Evolutionary conservation across 2,888 invertebrate genomes (phyloP), one percentile per base, ranked within the genome.

Genomic region (Nasonia oneida): DNA sequence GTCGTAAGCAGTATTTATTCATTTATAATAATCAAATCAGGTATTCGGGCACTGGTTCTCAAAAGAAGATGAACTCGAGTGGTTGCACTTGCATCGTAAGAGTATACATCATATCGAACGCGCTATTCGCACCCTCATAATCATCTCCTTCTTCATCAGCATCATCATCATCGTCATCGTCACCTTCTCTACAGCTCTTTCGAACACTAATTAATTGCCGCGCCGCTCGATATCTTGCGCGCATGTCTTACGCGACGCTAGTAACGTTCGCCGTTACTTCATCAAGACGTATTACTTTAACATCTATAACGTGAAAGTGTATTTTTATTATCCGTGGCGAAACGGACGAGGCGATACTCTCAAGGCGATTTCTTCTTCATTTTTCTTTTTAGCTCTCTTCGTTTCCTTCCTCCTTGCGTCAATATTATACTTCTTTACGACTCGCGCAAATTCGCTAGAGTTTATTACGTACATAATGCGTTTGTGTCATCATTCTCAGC

Each of bases 1-100:
- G 91, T 91, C 90, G 87, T 90, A 92, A 92, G 91, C 92, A 91
- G 92, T 90, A 88, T 90, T 92, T 92, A 92, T 92, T 91, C 88
- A 86, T 76, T 82, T 81, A 84, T 85, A 81, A 83, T 85, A 87
- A 82, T 85, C 80, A 81, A 87, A 85, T 87, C 85, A 84, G 86
- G 83, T 81, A 87, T 84, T 86, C 87, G 86, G 84, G 84, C 86
- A 84, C 86, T 87, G 84, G 76, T 75, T 71, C 76, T 76, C 64
- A 6, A 39, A 88, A 88, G 90, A 89, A 89, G 87, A 89, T 87
- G 89, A 88, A 89, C 89, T 89, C 89, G 88, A 89, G 86, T 86
- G 84, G 85, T 88, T 88, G 88, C 84, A 89, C 87, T 87, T 86
- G 82, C 73, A 82, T 89, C 89, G 88, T 90, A 88, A 89, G 89